Percentiles rank a stretch among this genome's conserved stretches.
Conservation (phyloP, 2,113 vertebrate species). For the Leptobrachium ailaonicum region DNA sequence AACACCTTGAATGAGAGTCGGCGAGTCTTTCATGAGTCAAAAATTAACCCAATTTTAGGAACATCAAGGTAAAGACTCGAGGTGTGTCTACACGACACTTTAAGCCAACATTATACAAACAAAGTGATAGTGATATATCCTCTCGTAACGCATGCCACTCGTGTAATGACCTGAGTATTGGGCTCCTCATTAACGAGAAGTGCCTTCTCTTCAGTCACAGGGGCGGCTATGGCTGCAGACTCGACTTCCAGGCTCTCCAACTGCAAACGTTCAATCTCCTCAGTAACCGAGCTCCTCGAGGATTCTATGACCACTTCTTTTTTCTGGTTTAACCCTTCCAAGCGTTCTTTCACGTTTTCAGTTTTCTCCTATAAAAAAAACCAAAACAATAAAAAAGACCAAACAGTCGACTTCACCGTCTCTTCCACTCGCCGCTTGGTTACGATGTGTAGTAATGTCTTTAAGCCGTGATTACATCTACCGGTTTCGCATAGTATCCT, state of each 20-base stretch:
- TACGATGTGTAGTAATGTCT: too few relatives aligned
- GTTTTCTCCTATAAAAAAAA: slow-evolving; percentile 62
- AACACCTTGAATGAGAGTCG: too few relatives aligned
- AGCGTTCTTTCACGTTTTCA: slow-evolving; percentile 62
- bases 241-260: slow-evolving; percentile 55
- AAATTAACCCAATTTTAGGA: too few relatives aligned
- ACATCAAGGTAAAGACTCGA: too few relatives aligned
- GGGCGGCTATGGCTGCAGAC: slow-evolving; percentile 42
- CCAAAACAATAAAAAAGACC: not conserved
- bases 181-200: slow-evolving; percentile 44
- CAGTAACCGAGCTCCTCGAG: slow-evolving; percentile 62
- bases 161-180: not conserved
- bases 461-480: too few relatives aligned
- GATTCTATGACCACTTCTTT: slow-evolving; percentile 63
- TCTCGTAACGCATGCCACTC: too few relatives aligned
- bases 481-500: too few relatives aligned
- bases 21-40: too few relatives aligned
- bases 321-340: slow-evolving; percentile 66
- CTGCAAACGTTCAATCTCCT: slow-evolving; percentile 63
- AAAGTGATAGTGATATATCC: too few relatives aligned
- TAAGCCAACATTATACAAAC: too few relatives aligned
- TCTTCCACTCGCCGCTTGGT: too few relatives aligned
- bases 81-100: too few relatives aligned
- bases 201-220: slow-evolving; percentile 44
- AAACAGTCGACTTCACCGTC: not conserved